phyloP scores from a whole-genome alignment of 2,113 vertebrate genomes.

The Stictonetta naevosa region DNA sequence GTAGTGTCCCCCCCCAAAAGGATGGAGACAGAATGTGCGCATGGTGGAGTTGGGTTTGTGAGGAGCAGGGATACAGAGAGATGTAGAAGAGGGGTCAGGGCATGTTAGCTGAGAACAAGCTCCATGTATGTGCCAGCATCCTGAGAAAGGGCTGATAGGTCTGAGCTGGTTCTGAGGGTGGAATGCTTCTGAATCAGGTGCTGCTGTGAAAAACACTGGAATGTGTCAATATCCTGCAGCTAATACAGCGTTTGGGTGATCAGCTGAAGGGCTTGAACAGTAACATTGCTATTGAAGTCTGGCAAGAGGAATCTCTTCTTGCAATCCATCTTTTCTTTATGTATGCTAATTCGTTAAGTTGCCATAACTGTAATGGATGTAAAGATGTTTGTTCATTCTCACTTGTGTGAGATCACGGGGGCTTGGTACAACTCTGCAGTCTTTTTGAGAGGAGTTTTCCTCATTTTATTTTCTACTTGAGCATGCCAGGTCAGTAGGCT shows the following conservation, averaged over 20 bases:
- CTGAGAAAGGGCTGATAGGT: not conserved
- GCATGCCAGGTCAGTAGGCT: not conserved
- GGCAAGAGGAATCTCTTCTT: not conserved
- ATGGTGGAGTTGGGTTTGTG: not conserved
- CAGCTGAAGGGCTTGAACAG: not conserved
- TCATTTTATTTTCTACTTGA: not conserved
- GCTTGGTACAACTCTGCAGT: not conserved
- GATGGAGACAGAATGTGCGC: not conserved
- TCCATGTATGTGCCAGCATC: not conserved
- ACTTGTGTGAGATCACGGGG: not conserved
- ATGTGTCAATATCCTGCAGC: not conserved
- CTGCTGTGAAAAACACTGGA: not conserved
- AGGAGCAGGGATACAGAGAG: not conserved
- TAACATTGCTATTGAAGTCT: not conserved
- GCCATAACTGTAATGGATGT: not conserved
- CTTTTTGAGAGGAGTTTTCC: not conserved
- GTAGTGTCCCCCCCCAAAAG: not conserved
- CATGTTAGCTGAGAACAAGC: rapidly evolving
- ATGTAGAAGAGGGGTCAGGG: not conserved
- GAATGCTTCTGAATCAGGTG: not conserved
- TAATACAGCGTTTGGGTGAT: not conserved
- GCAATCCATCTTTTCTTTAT: not conserved
- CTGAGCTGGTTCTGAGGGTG: not conserved
- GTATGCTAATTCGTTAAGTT: not conserved
- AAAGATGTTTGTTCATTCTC: not conserved